These are phyloP conservation scores for Cheilosia vulpina DNA, from an alignment of 2,888 invertebrate genomes.

Conservation along the genomic window DNA sequence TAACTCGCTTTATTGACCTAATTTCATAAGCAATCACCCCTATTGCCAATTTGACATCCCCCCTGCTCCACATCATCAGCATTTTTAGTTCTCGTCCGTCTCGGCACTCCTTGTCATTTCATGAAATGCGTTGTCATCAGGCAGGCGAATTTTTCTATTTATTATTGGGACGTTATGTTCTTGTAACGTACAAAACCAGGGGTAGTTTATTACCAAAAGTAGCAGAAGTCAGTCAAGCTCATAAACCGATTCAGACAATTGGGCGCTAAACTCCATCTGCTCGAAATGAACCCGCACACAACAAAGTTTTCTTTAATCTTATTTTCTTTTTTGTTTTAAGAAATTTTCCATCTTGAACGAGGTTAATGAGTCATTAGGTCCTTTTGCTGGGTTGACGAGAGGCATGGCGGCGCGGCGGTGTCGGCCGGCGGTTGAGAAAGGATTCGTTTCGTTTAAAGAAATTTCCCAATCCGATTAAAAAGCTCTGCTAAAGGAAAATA, in stretches of 20 bases:
- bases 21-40: conserved; percentile 72
- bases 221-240: conserved; percentile 58
- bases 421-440: conserved; percentile 18
- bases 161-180: conserved; percentile 51
- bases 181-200: conserved; percentile 13
- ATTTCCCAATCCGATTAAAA: conserved; percentile 69
- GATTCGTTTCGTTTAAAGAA: conserved; percentile 40
- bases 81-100: conserved; percentile 16
- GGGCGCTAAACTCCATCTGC: conserved; percentile 51
- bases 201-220: conserved; percentile 58
- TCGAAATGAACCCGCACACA: conserved; percentile 5
- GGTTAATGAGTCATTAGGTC: conserved; percentile 72
- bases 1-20: conserved; percentile 73
- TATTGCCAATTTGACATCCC: conserved; percentile 39
- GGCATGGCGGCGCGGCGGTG: background rate
- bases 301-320: conserved; percentile 30
- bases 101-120: conserved; percentile 22
- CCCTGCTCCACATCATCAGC: conserved; percentile 19
- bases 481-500: conserved; percentile 6
- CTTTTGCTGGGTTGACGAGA: conserved; percentile 1
- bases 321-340: conserved; percentile 14
- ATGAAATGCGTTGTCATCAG: conserved; percentile 70
- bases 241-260: conserved; percentile 63
- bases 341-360: conserved; percentile 43
- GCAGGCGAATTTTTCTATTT: conserved; percentile 63